phyloP scores from a whole-genome alignment of 2,797 vertebrate genomes.

The Argyrosomus regius region DNA sequence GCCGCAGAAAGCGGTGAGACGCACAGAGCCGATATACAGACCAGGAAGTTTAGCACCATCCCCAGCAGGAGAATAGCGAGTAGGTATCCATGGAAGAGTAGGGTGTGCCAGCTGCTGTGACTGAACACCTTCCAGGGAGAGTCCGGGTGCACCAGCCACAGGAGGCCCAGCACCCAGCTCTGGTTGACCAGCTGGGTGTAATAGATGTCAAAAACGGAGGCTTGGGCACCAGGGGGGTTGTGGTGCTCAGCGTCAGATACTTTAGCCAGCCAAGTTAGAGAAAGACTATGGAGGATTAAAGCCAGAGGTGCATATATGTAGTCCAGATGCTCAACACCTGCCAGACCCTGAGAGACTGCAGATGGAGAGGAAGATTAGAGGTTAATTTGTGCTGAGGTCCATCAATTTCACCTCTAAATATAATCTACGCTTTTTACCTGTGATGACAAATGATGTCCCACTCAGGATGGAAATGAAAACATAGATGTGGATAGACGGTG shows the following conservation, averaged over 20 bases:
- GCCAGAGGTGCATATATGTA: conserved; percentile 83
- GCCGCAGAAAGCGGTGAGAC: conserved; percentile 79
- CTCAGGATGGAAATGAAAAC: conserved; percentile 73
- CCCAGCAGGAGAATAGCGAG: conserved; percentile 82
- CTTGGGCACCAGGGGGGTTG: conserved; percentile 17
- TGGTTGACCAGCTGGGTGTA: conserved; percentile 82
- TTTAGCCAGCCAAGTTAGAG: conserved; percentile 81
- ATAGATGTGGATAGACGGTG: conserved; percentile 57
- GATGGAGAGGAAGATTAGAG: conserved; percentile 23
- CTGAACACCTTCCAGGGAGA: conserved; percentile 71
- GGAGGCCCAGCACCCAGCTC: conserved; percentile 79
- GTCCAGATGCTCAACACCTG: conserved; percentile 74
- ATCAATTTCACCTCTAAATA: neutral
- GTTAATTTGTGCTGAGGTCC: neutral
- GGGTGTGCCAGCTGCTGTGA: conserved; percentile 80
- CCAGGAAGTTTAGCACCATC: conserved; percentile 72
- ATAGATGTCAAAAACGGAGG: conserved; percentile 82
- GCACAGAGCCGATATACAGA: conserved; percentile 67
- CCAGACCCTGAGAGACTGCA: conserved; percentile 68
- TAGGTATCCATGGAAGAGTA: conserved; percentile 86
- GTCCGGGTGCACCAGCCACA: conserved; percentile 85
- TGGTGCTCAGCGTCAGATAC: conserved; percentile 65
- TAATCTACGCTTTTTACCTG: conserved; percentile 69
- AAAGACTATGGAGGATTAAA: conserved; percentile 81
- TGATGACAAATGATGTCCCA: conserved; percentile 68